Evolutionary conservation across 64 coral and sea anemone genomes (phyloP).

Genomic region (Pocillopora verrucosa): DNA sequence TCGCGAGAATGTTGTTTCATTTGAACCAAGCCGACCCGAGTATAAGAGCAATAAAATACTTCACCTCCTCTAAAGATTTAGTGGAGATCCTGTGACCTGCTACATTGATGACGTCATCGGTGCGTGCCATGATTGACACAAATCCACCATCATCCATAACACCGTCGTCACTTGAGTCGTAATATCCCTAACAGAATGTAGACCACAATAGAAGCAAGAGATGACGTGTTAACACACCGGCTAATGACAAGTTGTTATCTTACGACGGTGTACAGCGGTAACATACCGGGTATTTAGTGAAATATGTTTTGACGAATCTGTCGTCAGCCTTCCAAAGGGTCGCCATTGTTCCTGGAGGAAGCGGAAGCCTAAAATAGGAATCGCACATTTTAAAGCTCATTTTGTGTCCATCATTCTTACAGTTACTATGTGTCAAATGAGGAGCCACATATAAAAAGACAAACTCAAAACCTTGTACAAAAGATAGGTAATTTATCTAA

Average conservation of each 20-base stretch:
- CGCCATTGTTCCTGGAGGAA: constrained; percentile 84
- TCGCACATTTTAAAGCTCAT: background rate
- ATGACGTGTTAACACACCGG: no score
- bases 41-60: background rate
- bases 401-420: background rate
- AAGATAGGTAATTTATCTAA: no score
- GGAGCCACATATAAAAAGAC: no score
- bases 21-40: background rate
- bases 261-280: no score
- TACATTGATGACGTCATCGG: constrained; percentile 99
- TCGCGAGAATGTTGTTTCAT: no score
- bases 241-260: no score
- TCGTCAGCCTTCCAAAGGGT: constrained; percentile 92
- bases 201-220: background rate
- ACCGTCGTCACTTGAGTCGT: constrained; percentile 90
- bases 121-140: constrained; percentile 97
- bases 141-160: constrained; percentile 88
- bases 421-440: no score
- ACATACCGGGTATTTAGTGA: constrained; percentile 91
- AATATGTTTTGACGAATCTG: constrained; percentile 83
- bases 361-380: constrained; percentile 60
- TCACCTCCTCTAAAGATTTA: constrained; percentile 93
- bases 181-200: constrained; percentile 71
- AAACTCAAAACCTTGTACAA: no score
- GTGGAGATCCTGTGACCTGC: constrained; percentile 96